phyloP scores from a whole-genome alignment of 2,888 invertebrate genomes.

The Dryobota labecula region DNA sequence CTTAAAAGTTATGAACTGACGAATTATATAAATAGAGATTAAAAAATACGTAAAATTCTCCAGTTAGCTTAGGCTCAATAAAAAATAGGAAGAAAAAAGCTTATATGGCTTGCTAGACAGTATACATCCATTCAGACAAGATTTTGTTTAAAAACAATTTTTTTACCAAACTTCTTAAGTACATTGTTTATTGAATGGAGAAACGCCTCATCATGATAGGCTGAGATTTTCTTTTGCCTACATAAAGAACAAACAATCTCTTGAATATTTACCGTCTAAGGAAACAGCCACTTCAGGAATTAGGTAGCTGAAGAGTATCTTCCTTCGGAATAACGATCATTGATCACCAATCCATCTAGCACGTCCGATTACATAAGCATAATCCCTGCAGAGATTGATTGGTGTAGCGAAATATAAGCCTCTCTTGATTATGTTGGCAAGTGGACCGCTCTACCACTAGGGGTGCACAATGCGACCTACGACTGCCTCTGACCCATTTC shows the following conservation, averaged over 20 bases:
- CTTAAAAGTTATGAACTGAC: neutral
- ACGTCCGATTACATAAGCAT: slow-evolving; percentile 10
- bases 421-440: slow-evolving; percentile 13
- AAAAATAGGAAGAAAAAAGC: slow-evolving; percentile 19
- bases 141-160: slow-evolving; percentile 31
- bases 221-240: slow-evolving; percentile 13
- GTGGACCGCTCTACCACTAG: slow-evolving; percentile 10
- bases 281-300: neutral
- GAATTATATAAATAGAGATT: neutral
- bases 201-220: slow-evolving; percentile 17
- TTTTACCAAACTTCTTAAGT: slow-evolving; percentile 4
- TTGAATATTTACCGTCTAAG: neutral
- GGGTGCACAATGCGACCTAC: slow-evolving; percentile 34
- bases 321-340: neutral
- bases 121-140: slow-evolving; percentile 27
- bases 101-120: slow-evolving; percentile 19
- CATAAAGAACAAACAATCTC: neutral
- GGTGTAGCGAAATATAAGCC: slow-evolving; percentile 11
- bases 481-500: slow-evolving; percentile 55
- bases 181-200: slow-evolving; percentile 19
- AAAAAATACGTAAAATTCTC: neutral
- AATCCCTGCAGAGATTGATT: slow-evolving; percentile 29
- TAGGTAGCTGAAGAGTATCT: neutral
- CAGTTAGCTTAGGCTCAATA: slow-evolving; percentile 5
- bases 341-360: neutral